These are phyloP conservation scores for Aptenodytes forsteri DNA, from an alignment of 2,113 vertebrate genomes.

Conservation along the genomic window DNA sequence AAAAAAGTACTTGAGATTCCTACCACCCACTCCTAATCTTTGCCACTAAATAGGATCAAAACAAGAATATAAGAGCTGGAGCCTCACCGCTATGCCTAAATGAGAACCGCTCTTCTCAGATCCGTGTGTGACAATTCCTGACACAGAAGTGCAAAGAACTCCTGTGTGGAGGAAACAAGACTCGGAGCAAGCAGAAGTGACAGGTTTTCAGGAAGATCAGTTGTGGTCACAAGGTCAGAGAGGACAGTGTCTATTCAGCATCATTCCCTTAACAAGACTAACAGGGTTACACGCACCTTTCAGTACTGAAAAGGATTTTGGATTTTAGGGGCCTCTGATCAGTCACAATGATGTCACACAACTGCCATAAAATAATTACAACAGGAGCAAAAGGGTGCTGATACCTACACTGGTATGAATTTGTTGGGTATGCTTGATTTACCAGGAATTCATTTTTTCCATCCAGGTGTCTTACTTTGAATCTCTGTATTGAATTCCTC, in stretches of 20 bases:
- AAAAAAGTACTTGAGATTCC: neutral
- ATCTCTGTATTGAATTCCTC: constrained; percentile 4
- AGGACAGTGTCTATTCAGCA: neutral
- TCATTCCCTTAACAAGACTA: neutral
- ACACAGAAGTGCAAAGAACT: neutral
- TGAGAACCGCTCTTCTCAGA: neutral
- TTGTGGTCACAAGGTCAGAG: neutral
- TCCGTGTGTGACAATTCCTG: fast-evolving
- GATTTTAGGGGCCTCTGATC: neutral
- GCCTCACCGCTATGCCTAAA: neutral
- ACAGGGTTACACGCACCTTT: neutral
- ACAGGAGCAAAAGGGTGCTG: neutral
- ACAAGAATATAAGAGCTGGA: neutral
- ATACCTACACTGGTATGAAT: neutral
- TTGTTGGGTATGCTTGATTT: neutral
- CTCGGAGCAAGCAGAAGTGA: neutral
- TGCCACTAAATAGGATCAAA: neutral
- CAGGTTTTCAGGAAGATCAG: neutral
- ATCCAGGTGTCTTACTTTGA: neutral
- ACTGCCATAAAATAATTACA: neutral
- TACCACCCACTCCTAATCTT: neutral
- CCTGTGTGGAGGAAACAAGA: neutral
- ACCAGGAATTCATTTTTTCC: neutral
- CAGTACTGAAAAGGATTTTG: neutral
- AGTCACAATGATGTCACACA: neutral